These are phyloP conservation scores for Sapayoa aenigma DNA, from an alignment of 2,113 vertebrate species.

Conservation along the genomic window DNA sequence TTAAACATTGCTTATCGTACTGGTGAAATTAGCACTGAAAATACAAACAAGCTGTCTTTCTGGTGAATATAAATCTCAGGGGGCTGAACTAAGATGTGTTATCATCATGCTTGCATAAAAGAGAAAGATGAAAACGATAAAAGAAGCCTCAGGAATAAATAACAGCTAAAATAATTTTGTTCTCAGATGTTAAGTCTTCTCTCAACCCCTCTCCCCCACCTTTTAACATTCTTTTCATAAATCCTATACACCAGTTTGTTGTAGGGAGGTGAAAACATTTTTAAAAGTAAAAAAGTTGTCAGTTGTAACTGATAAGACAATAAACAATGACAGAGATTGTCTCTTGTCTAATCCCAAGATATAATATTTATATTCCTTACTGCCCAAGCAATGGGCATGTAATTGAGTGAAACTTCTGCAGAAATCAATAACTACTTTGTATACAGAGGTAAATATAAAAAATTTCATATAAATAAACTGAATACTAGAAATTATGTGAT, in stretches of 20 bases:
- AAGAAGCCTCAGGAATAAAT: not conserved
- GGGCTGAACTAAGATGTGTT: not conserved
- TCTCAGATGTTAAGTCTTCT: not conserved
- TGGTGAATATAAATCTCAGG: not conserved
- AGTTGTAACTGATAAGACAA: not conserved
- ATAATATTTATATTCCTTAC: not conserved
- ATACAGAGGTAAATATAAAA: not conserved
- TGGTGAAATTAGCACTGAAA: not conserved
- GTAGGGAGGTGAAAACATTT: not conserved
- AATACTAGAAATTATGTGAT: not conserved
- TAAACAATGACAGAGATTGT: not conserved
- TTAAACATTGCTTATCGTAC: not conserved
- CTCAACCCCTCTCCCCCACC: not conserved
- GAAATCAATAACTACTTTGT: slow-evolving; percentile 10
- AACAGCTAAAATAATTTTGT: not conserved
- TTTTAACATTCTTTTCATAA: not conserved
- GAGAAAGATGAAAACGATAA: not conserved
- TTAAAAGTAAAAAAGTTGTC: not conserved
- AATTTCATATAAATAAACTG: not conserved
- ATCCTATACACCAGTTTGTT: not conserved
- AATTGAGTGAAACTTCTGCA: not conserved
- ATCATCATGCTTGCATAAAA: not conserved
- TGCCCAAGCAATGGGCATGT: not conserved
- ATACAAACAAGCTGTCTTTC: not conserved
- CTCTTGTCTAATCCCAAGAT: not conserved